Percentiles rank a stretch among this genome's conserved stretches.
Conservation (phyloP, 2,797 vertebrate genomes). For the Mormyrus proboscirostris region DNA sequence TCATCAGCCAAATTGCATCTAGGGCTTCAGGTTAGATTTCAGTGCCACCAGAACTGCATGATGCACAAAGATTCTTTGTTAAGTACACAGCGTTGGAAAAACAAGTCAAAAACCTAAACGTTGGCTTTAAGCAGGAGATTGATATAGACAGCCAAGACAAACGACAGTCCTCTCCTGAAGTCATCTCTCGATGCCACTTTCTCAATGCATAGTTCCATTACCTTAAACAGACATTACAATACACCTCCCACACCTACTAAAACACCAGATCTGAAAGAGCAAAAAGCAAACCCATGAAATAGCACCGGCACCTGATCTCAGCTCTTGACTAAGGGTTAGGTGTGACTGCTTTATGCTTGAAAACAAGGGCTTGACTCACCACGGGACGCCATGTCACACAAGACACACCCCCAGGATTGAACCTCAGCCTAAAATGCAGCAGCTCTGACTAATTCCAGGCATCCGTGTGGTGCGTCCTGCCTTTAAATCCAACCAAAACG, state of each 20-base stretch:
- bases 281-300: not conserved
- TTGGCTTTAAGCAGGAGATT: conserved; percentile 3
- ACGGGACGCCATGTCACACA: not conserved
- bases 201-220: conserved; percentile 21
- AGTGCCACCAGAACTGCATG: not conserved
- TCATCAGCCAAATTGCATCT: not conserved
- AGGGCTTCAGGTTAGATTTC: not conserved
- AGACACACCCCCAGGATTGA: not conserved
- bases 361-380: not conserved
- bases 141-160: not conserved
- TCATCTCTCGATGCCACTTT: not conserved
- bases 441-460: conserved; percentile 29
- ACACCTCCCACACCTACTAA: not conserved
- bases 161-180: not conserved
- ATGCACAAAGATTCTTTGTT: not conserved
- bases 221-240: conserved; percentile 3
- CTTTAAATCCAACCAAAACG: conserved; percentile 31
- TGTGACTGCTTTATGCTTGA: not conserved
- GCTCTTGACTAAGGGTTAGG: not conserved
- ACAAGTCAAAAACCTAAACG: not conserved
- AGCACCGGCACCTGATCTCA: not conserved
- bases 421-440: conserved; percentile 28
- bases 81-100: not conserved
- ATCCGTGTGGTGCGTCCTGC: conserved; percentile 44
- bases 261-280: not conserved